Percentiles rank a stretch among this genome's conserved stretches.
Conservation (phyloP, 2,888 invertebrate species). For the Machimus rusticus region DNA sequence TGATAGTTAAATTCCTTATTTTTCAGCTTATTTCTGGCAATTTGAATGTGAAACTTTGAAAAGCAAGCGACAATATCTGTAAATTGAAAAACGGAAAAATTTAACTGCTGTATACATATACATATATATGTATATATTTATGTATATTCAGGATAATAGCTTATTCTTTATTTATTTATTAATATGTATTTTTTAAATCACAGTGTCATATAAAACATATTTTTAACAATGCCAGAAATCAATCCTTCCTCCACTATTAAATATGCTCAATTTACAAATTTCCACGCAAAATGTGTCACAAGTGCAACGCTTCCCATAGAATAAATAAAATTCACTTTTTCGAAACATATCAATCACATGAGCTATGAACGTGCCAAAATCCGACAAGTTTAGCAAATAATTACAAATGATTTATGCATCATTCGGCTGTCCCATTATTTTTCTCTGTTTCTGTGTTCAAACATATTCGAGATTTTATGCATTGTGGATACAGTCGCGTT, state of each 20-base stretch:
- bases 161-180: not conserved
- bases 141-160: not conserved
- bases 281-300: not conserved
- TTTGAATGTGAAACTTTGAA: not conserved
- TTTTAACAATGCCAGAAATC: no score
- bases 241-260: not conserved
- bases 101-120: not conserved
- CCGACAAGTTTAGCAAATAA: slow-evolving; percentile 21
- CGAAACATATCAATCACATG: not conserved
- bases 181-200: not conserved
- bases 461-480: not conserved
- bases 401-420: slow-evolving; percentile 6
- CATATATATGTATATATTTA: no score
- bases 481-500: not conserved
- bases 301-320: not conserved
- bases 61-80: no score
- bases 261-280: not conserved
- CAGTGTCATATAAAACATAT: not conserved
- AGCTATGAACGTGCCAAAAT: not conserved
- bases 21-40: not conserved
- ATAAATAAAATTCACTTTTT: not conserved
- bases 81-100: not conserved
- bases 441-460: not conserved
- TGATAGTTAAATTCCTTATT: not conserved
- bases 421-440: not conserved